A percentile compares a stretch with the other conserved stretches of the same genome.
Evolutionary conservation across 2,797 vertebrate species (phyloP).

Genomic region (Parambassis ranga): DNA sequence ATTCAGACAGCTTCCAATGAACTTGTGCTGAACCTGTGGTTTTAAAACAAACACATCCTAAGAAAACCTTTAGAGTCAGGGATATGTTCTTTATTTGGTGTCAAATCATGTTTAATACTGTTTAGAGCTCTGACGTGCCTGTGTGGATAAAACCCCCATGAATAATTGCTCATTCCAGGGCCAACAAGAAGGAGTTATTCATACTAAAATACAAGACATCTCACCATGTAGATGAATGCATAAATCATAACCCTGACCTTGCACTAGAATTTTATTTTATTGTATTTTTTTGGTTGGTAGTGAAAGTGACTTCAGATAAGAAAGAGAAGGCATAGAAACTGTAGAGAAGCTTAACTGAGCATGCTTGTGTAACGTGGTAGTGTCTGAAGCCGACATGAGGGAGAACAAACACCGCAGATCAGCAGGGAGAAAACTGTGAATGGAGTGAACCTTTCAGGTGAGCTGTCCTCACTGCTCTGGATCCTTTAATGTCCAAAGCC

Average conservation of each 20-base stretch:
- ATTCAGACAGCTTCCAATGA: slow-evolving; percentile 36
- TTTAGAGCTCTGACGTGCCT: slow-evolving; percentile 10
- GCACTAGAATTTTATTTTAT: neutral
- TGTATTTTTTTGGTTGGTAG: slow-evolving; percentile 3
- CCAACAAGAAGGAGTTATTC: slow-evolving; percentile 25
- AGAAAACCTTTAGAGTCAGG: slow-evolving; percentile 30
- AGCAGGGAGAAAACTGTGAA: neutral
- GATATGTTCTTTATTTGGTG: slow-evolving; percentile 4
- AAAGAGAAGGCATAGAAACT: neutral
- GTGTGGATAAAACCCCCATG: slow-evolving; percentile 48
- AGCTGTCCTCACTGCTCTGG: slow-evolving; percentile 40
- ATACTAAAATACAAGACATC: slow-evolving; percentile 50
- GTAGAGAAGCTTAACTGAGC: neutral
- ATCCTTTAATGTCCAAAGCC: slow-evolving; percentile 43
- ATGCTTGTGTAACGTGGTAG: neutral
- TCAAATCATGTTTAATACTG: slow-evolving; percentile 23
- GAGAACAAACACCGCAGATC: neutral
- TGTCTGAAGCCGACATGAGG: slow-evolving; percentile 5
- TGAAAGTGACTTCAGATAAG: slow-evolving; percentile 34
- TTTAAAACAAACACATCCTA: slow-evolving; percentile 1
- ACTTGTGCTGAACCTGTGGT: slow-evolving; percentile 30
- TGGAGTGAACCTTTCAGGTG: slow-evolving; percentile 4
- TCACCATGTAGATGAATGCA: slow-evolving; percentile 17
- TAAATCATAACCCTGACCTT: slow-evolving; percentile 50
- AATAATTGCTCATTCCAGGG: slow-evolving; percentile 56